Conservation (phyloP, 1,140 invertebrate genomes). For the Caenorhabditis brenneri region DNA sequence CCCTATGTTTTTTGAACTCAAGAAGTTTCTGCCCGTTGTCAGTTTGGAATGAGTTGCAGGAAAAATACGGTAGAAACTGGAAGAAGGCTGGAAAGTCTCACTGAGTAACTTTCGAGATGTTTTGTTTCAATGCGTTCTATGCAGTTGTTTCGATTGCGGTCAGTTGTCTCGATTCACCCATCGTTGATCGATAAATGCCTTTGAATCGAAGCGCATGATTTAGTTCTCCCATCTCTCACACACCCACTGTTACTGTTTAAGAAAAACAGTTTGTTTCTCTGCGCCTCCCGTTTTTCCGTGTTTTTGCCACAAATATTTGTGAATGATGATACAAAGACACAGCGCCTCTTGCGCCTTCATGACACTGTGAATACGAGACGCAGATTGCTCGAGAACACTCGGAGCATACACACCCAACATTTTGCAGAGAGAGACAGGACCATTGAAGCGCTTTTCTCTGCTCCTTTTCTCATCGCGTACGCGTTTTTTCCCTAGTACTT, state of each 20-base stretch:
- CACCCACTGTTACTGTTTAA: neutral
- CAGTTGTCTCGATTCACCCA: too few relatives aligned
- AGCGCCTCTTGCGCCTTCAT: neutral
- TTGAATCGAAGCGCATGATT: neutral
- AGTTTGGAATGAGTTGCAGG: too few relatives aligned
- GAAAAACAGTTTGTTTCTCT: neutral
- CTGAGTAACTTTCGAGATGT: too few relatives aligned
- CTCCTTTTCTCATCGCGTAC: neutral
- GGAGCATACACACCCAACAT: neutral
- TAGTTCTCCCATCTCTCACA: neutral
- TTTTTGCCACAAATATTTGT: neutral
- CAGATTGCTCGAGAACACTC: neutral
- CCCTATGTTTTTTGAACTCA: too few relatives aligned
- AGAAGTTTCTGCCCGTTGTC: too few relatives aligned
- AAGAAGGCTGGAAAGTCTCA: too few relatives aligned
- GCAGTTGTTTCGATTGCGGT: too few relatives aligned
- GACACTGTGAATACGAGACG: neutral
- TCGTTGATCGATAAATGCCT: neutral
- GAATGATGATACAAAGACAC: neutral
- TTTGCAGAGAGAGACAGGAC: neutral
- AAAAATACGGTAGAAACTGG: too few relatives aligned
- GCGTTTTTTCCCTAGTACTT: neutral
- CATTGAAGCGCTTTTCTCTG: conserved; percentile 5
- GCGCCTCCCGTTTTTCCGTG: neutral
- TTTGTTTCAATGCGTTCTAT: too few relatives aligned